phyloP scores from a whole-genome alignment of 1,140 invertebrate species.

The Drosophila simulans region DNA sequence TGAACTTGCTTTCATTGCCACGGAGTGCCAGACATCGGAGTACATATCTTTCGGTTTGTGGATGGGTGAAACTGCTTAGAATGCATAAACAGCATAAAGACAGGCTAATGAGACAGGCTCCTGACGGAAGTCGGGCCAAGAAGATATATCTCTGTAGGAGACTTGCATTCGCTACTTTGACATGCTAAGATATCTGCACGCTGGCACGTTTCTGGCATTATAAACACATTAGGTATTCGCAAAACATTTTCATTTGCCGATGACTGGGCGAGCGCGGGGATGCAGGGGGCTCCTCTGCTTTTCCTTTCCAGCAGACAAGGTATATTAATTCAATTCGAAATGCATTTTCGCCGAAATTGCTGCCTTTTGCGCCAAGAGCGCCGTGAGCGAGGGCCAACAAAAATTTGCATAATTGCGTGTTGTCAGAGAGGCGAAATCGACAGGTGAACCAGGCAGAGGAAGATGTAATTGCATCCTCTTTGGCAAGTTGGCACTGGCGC shows the following conservation, averaged over 20 bases:
- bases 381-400: slow-evolving; percentile 26
- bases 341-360: slow-evolving; percentile 74
- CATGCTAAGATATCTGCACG: slow-evolving; percentile 64
- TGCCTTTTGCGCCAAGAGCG: slow-evolving; percentile 26
- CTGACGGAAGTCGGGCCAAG: slow-evolving; percentile 59
- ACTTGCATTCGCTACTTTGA: slow-evolving; percentile 49
- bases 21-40: slow-evolving; percentile 8
- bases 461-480: slow-evolving; percentile 41
- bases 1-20: slow-evolving; percentile 48
- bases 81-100: slow-evolving; percentile 51
- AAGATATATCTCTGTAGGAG: slow-evolving; percentile 30
- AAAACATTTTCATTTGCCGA: slow-evolving; percentile 63
- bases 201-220: slow-evolving; percentile 68
- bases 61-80: slow-evolving; percentile 55
- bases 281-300: background rate
- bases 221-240: slow-evolving; percentile 72
- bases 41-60: slow-evolving; percentile 19
- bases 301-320: background rate
- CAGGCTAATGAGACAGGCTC: slow-evolving; percentile 68
- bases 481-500: slow-evolving; percentile 29
- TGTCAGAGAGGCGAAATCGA: slow-evolving; percentile 18
- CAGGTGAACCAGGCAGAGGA: slow-evolving; percentile 24
- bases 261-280: background rate
- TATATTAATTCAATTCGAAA: slow-evolving; percentile 75
- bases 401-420: slow-evolving; percentile 68